Evolutionary conservation across 2,113 vertebrate species (phyloP).

Genomic region (Columba livia): DNA sequence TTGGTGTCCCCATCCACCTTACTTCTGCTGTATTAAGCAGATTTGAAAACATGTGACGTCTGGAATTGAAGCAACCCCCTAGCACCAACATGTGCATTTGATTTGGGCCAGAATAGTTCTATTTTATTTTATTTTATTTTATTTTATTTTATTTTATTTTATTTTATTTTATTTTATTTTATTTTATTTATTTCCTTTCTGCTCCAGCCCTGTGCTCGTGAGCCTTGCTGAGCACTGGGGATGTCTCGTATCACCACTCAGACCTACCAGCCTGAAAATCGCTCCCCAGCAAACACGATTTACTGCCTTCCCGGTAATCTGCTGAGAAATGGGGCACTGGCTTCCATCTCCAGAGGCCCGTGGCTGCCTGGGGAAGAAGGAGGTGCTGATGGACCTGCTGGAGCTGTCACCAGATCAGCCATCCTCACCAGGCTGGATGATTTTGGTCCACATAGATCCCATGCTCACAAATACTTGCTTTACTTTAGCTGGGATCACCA

Average conservation of each 20-base stretch:
- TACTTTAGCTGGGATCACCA: not conserved
- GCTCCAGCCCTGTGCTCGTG: not conserved
- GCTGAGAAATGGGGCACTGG: not conserved
- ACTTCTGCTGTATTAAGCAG: not conserved
- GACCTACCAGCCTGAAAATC: not conserved
- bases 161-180: not conserved
- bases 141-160: not conserved
- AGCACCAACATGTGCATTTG: not conserved
- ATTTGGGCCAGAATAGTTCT: not conserved
- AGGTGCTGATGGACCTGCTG: not conserved
- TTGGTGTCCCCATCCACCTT: too few relatives aligned
- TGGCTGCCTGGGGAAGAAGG: not conserved
- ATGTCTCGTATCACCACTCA: not conserved
- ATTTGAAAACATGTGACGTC: not conserved
- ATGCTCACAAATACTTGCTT: not conserved
- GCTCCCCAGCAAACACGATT: not conserved
- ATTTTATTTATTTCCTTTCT: not conserved
- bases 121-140: not conserved
- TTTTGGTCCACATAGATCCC: not conserved
- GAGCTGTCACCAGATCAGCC: not conserved
- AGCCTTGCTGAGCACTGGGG: not conserved
- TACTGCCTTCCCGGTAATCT: not conserved
- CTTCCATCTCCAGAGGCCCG: not conserved
- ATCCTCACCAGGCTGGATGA: not conserved
- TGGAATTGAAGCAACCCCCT: not conserved